These are phyloP conservation scores for Lichenostomus cassidix DNA, from an alignment of 2,113 vertebrate species.

Conservation along the genomic window DNA sequence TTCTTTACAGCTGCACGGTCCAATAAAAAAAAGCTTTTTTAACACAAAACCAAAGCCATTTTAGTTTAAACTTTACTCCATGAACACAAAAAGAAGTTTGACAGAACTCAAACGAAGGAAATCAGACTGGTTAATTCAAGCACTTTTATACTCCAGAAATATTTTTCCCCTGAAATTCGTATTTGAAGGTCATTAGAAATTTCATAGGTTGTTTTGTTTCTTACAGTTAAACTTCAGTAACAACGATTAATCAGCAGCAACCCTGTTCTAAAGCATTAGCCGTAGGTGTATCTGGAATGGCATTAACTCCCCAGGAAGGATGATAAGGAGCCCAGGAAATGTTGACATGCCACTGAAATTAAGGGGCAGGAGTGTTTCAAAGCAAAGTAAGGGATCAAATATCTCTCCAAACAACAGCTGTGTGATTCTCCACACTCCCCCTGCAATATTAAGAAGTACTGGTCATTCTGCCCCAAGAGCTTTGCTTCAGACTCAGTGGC, in stretches of 20 bases:
- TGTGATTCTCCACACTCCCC: background rate
- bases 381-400: background rate
- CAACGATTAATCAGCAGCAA: background rate
- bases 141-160: background rate
- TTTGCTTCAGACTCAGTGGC: background rate
- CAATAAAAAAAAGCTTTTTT: background rate
- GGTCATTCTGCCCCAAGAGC: background rate
- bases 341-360: background rate
- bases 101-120: background rate
- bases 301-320: background rate
- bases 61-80: background rate
- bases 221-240: background rate
- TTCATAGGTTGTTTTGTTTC: background rate
- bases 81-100: background rate
- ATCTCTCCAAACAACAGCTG: background rate
- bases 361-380: background rate
- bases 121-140: background rate
- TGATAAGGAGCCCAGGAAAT: background rate
- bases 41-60: background rate
- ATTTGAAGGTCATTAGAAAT: background rate
- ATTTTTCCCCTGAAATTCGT: background rate
- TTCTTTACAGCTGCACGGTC: background rate
- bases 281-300: background rate
- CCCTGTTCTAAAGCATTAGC: background rate
- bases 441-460: background rate